Base-by-base conservation (phyloP, 2,888 invertebrate genomes). In the Chamaedrilus cognettii region DNA sequence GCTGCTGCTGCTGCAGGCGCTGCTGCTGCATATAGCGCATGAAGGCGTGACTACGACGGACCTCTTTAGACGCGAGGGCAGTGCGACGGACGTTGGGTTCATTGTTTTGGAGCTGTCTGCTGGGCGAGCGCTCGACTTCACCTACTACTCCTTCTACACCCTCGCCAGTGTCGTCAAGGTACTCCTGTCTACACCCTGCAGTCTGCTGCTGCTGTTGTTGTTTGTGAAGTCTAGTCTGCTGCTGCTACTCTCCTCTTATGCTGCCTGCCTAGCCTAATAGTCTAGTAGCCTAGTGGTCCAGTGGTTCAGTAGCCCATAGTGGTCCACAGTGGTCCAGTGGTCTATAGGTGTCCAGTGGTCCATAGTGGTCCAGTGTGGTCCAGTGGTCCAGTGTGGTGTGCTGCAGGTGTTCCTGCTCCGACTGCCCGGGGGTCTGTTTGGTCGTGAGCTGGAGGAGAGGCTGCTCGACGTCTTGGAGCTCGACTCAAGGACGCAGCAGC, bases 381-480 rank as follows among this genome's bases (percentile, higher is more conserved):
- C n/a, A n/a, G n/a, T n/a, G n/a, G n/a, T n/a, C n/a, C n/a, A n/a
- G n/a, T n/a, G n/a, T n/a, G n/a, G n/a, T 34, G 42, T 23, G 52
- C 76, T 78, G 7, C 77, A 86, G 87, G 97, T 96, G 86, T 98
- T 98, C 86, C 88, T 98, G 66, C 88, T 97, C 73, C 96, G 96
- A 88, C 90, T 98, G 77, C 97, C 97, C 23, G 95, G 94, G 67
- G 98, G 98, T 42, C 92, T 98, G 70, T 97, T 98, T 86, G 96
- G 97, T 0, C 88, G 90, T 35, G 91, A 92, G 64, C 92, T 93
- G 70, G 98, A 98, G 84, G 90, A 91, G 85, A 89, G 91, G 76
- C 87, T 98, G 69, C 95, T 98, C 84, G 52, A 65, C 11, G 91
- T 95, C 64, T 91, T 96, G 75, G 90, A 94, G 58, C 85, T 93